phyloP scores from a whole-genome alignment of 2,888 invertebrate genomes.

The Neocrepidodera transversa region DNA sequence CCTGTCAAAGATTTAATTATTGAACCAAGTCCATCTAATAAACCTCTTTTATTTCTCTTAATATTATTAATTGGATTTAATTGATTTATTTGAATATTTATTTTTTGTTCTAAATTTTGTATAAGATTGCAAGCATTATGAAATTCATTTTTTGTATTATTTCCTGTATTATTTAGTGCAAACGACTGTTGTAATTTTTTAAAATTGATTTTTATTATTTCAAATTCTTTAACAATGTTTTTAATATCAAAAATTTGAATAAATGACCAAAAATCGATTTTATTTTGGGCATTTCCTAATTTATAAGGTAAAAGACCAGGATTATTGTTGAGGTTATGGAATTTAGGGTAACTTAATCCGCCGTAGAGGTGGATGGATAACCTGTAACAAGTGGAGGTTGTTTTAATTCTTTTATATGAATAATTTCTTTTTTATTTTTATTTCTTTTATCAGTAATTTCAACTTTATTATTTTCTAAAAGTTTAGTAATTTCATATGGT shows the following conservation, averaged over 20 bases:
- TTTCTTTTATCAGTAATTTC: constrained; percentile 19
- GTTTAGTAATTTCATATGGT: constrained; percentile 5
- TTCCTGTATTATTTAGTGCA: not conserved
- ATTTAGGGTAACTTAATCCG: constrained; percentile 11
- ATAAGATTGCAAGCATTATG: not conserved
- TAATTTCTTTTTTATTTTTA: constrained; percentile 23
- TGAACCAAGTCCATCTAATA: constrained; percentile 29
- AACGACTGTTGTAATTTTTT: not conserved
- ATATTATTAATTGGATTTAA: constrained; percentile 15
- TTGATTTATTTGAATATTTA: not conserved
- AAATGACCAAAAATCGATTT: too few species aligned
- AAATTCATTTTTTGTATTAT: not conserved
- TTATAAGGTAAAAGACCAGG: constrained; percentile 26
- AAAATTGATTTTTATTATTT: not conserved
- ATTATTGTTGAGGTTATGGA: constrained; percentile 17
- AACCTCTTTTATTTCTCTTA: constrained; percentile 28
- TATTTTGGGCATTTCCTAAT: constrained; percentile 29
- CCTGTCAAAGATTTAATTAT: constrained; percentile 33
- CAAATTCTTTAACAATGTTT: constrained; percentile 18
- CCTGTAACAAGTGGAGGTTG: constrained; percentile 30
- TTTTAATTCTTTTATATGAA: constrained; percentile 29
- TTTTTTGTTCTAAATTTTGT: constrained; percentile 8
- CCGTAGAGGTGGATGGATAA: constrained; percentile 4
- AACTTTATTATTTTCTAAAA: constrained; percentile 26
- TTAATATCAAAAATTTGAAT: too few species aligned